Conservation (phyloP, 2,113 vertebrate genomes). For the Casuarius casuarius region DNA sequence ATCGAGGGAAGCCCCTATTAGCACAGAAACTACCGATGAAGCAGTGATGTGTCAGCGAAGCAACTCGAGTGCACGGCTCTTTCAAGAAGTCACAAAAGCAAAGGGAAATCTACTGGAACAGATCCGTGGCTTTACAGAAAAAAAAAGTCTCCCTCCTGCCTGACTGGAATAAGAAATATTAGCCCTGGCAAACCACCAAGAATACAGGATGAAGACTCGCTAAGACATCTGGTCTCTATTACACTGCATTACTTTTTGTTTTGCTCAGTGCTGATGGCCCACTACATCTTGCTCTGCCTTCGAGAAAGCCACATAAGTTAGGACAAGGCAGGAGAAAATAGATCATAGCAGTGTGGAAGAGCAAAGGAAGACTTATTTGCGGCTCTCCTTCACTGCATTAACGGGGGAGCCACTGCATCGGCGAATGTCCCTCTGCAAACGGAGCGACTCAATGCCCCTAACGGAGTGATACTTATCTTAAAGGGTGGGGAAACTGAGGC, state of each 20-base stretch:
- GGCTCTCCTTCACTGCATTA: fast-evolving
- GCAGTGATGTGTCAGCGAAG: background rate
- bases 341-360: fast-evolving
- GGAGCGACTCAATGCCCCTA: fast-evolving
- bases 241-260: background rate
- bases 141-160: background rate
- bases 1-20: background rate
- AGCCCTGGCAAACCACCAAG: background rate
- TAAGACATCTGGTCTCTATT: constrained; percentile 51
- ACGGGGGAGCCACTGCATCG: background rate
- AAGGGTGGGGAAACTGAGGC: background rate
- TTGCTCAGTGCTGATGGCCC: background rate
- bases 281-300: background rate
- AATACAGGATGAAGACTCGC: background rate
- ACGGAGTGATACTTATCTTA: background rate
- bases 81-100: background rate
- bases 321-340: background rate
- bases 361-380: fast-evolving
- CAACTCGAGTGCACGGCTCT: fast-evolving
- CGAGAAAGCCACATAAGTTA: background rate
- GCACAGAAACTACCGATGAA: fast-evolving
- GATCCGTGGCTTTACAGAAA: background rate
- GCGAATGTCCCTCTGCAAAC: background rate
- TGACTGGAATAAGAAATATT: constrained; percentile 24
- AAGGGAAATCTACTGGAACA: background rate